Evolutionary conservation across 2,888 invertebrate species (phyloP).

Genomic region (Trisateles emortualis): DNA sequence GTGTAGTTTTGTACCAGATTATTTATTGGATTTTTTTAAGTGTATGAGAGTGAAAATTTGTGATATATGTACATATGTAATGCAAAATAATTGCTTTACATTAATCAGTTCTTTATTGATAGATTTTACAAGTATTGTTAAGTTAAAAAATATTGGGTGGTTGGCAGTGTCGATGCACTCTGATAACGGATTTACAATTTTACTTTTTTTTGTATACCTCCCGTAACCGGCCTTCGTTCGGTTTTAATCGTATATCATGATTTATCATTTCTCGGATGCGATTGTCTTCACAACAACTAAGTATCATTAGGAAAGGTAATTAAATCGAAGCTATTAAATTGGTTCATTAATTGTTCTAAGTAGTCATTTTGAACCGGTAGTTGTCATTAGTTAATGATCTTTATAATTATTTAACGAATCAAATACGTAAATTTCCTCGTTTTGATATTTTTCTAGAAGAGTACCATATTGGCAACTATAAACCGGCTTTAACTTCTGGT

Average conservation of each 20-base stretch:
- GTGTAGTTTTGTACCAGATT: slow-evolving; percentile 21
- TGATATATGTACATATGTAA: too few relatives aligned
- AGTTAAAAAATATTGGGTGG: too few relatives aligned
- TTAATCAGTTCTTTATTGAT: too few relatives aligned
- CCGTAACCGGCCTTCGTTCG: background rate
- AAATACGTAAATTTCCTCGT: background rate
- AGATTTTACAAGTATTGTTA: too few relatives aligned
- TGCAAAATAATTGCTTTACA: too few relatives aligned
- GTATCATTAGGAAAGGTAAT: too few relatives aligned
- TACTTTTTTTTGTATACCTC: background rate
- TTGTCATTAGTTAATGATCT: background rate
- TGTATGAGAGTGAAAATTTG: slow-evolving; percentile 5
- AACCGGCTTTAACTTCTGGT: slow-evolving; percentile 27
- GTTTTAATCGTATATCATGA: background rate
- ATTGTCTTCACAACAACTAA: too few relatives aligned
- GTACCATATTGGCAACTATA: background rate
- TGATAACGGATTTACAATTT: slow-evolving; percentile 7
- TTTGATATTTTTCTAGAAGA: background rate
- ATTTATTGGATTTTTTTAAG: background rate
- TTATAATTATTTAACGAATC: background rate
- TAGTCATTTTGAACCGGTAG: slow-evolving; percentile 9
- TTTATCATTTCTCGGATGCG: too few relatives aligned
- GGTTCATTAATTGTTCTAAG: slow-evolving; percentile 15
- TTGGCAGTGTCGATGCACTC: background rate
- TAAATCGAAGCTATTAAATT: too few relatives aligned